Evolutionary conservation across 2,113 vertebrate species (phyloP), one percentile per base, ranked within the genome.

Genomic region (Manacus vitellinus): DNA sequence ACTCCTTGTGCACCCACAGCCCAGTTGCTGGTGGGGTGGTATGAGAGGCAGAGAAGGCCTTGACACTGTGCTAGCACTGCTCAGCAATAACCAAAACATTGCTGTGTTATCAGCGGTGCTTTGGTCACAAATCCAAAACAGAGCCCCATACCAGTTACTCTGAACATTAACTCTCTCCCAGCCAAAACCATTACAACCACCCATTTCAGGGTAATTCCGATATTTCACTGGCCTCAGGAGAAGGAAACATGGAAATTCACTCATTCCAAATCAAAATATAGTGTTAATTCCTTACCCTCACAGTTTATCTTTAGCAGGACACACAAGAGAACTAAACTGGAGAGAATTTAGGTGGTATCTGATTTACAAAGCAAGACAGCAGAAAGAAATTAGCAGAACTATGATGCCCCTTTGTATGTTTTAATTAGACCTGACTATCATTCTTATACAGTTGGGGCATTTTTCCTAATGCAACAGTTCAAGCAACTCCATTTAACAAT

Each of bases 11-110:
- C 20, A 28, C 3, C 27, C 84, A 12, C 23, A 72, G 25, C 37
- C 31, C 5, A 1, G 12, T 35, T 3, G 0, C 23, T 22, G 54
- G 14, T 4, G 1, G 28, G 27, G 9, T 9, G 5, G 16, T 1
- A 0, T 4, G 18, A 56, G 21, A n/a, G 39, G 9, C 74, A 75
- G 22, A 31, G 25, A 19, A 27, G 20, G 19, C 59, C 59, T 66
- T 44, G 55, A 19, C 5, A 4, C 54, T 47, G 14, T 8, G 22
- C 37, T 41, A 83, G 31, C 23, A 6, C 39, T 12, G 19, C 62
- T 76, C 2, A 16, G 77, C 7, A 44, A 1, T 8, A 67, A 39
- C 16, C 8, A 47, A 49, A 82, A 12, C 35, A 59, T 41, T 13
- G 6, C 28, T 7, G 10, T 23, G 5, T 65, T 77, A 85, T 17